Base-by-base conservation (phyloP, 1,140 invertebrate species). In the Euura saliciscinereae region DNA sequence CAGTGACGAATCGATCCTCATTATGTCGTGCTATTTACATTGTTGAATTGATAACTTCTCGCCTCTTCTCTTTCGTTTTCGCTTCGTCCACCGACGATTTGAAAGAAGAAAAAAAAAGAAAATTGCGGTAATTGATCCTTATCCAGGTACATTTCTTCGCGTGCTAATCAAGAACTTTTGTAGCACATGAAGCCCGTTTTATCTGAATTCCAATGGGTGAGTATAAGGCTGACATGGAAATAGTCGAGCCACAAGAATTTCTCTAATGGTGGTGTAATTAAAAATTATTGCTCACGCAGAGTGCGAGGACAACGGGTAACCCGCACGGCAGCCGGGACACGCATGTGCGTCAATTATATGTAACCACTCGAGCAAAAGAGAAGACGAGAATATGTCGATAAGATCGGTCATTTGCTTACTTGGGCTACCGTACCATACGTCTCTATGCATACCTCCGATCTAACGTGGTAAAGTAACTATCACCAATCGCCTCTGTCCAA, bases 1-100 rank as follows among this genome's bases (percentile, higher is more conserved):
- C 51, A 59, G 51, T n/a, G 51, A 59, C 51, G 51, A 59, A 59
- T 59, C 51, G 51, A 59, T 59, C 51, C 51, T 59, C 51, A 59
- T 59, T n/a, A 59, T n/a, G 51, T 59, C 51, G 8, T 8, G 51
- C 13, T 59, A 59, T 59, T 59, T n/a, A 59, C 13, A 59, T 59
- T 59, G 51, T 59, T n/a, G 13, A 8, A 11, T 8, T n/a, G 51
- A 4, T 59, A 59, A 59, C 51, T 59, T 59, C 8, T 59, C 51
- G 51, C 51, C 13, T 59, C 51, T 59, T 59, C 10, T 11, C 13
- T 59, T 59, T 59, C 13, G 51, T 28, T 28, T 28, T 28, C 28
- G 28, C 28, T 28, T 28, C 28, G 28, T 28, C 28, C 28, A 28
- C 28, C 28, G 28, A 28, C 28, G 28, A 28, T 28, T 28, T 28